These are phyloP conservation scores for Hippocampus mohnikei DNA, from an alignment of 2,113 vertebrate genomes.

Conservation along the genomic window DNA sequence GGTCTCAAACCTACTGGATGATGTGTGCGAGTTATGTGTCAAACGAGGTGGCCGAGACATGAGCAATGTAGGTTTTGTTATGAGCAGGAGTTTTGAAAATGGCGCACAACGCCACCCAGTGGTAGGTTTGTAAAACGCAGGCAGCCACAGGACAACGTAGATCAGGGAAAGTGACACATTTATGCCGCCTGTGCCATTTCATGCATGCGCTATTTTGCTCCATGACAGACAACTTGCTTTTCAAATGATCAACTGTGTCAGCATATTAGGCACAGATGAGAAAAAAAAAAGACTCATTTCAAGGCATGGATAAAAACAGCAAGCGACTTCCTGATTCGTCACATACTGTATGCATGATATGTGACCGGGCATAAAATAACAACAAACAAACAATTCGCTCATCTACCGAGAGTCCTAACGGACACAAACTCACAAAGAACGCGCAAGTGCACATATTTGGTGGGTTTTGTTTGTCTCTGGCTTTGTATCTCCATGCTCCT, in stretches of 20 bases:
- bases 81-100: slow-evolving; percentile 23
- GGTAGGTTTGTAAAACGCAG: slow-evolving; percentile 51
- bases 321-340: background rate
- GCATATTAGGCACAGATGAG: slow-evolving; percentile 17
- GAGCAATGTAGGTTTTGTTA: slow-evolving; percentile 20
- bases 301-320: slow-evolving; percentile 15
- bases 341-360: background rate
- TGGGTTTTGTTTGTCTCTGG: slow-evolving; percentile 73
- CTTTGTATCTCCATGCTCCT: slow-evolving; percentile 76
- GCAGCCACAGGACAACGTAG: slow-evolving; percentile 8
- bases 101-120: slow-evolving; percentile 63
- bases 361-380: background rate
- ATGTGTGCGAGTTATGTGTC: background rate
- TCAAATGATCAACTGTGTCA: slow-evolving; percentile 7
- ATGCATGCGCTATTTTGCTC: background rate
- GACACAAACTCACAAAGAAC: slow-evolving; percentile 9
- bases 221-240: slow-evolving; percentile 15
- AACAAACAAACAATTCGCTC: slow-evolving; percentile 20
- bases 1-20: background rate
- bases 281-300: slow-evolving; percentile 18
- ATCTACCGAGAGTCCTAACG: slow-evolving; percentile 9
- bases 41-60: background rate
- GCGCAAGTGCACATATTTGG: slow-evolving; percentile 44
- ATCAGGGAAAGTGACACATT: slow-evolving; percentile 15
- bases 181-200: slow-evolving; percentile 12